Percentiles rank a stretch among this genome's conserved stretches.
Conservation (phyloP, 2,113 vertebrate species). For the Sciurus niger region DNA sequence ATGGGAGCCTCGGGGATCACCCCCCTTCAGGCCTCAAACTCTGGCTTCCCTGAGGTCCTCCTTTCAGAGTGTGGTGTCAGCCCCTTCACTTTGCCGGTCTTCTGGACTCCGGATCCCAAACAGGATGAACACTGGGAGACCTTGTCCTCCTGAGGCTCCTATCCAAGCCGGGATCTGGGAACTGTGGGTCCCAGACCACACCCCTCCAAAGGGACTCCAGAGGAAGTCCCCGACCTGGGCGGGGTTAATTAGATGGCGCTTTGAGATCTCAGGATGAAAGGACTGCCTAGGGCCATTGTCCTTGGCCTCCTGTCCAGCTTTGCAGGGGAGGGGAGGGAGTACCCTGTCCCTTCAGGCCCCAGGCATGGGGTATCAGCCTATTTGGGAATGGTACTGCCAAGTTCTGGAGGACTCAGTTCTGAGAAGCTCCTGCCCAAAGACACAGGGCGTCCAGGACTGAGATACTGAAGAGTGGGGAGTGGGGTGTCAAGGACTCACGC, state of each 20-base stretch:
- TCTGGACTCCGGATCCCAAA: conserved; percentile 17
- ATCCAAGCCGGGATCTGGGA: conserved; percentile 82
- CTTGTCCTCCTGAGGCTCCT: conserved; percentile 66
- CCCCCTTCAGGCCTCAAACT: neutral
- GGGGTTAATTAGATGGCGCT: conserved; percentile 82
- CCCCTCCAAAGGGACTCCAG: conserved; percentile 83
- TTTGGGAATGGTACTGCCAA: conserved; percentile 15
- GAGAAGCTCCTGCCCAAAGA: neutral
- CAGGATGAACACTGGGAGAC: conserved; percentile 48
- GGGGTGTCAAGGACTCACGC: conserved; percentile 20
- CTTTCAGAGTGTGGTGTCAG: neutral
- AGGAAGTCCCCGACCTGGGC: conserved; percentile 84
- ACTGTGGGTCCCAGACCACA: conserved; percentile 79
- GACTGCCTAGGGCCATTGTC: conserved; percentile 80
- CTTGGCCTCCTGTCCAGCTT: conserved; percentile 82
- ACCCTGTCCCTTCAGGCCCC: conserved; percentile 67
- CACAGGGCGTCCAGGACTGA: neutral
- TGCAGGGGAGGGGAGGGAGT: conserved; percentile 26
- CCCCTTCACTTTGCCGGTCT: neutral
- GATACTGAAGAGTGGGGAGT: conserved; percentile 5
- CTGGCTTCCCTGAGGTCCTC: neutral
- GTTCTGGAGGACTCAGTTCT: conserved; percentile 13
- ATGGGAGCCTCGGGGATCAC: neutral
- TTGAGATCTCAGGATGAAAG: conserved; percentile 86
- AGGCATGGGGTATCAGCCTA: conserved; percentile 25